A percentile compares a stretch with the other conserved stretches of the same genome.
phyloP scores from a whole-genome alignment of 1,140 invertebrate species.

The Atopsyche davidsoni region DNA sequence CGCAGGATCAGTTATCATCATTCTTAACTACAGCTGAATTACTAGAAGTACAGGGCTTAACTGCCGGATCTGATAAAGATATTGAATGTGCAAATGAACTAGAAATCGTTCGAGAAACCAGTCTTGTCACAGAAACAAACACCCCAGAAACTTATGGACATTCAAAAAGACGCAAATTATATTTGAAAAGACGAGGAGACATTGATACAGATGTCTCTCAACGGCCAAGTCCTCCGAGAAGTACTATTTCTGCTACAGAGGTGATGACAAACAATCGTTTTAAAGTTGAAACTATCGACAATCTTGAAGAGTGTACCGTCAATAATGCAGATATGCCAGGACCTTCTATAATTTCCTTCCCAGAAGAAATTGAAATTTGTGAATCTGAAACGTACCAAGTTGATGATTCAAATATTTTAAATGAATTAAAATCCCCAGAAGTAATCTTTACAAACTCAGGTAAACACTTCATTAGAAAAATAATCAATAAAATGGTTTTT shows the following conservation, averaged over 20 bases:
- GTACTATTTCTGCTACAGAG: neutral
- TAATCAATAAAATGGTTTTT: too few species aligned
- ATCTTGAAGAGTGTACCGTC: conserved; percentile 6
- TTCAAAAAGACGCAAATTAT: conserved; percentile 20
- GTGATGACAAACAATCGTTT: neutral
- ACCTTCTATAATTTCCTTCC: conserved; percentile 13
- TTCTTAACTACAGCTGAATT: conserved; percentile 84
- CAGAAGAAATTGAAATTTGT: conserved; percentile 23
- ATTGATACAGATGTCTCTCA: conserved; percentile 4
- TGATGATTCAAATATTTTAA: conserved; percentile 16
- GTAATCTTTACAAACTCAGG: conserved; percentile 3
- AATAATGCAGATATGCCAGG: neutral
- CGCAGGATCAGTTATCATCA: conserved; percentile 78
- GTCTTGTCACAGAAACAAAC: neutral
- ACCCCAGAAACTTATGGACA: neutral
- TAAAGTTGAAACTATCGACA: conserved; percentile 8
- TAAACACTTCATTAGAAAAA: conserved; percentile 6
- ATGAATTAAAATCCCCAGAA: conserved; percentile 16
- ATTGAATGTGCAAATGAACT: conserved; percentile 36
- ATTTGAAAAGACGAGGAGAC: conserved; percentile 5
- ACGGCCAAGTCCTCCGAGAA: conserved; percentile 1
- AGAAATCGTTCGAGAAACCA: conserved; percentile 7
- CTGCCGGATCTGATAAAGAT: conserved; percentile 45
- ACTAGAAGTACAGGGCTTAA: conserved; percentile 81
- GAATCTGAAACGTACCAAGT: conserved; percentile 18